These are phyloP conservation scores for Whitmania pigra DNA, from an alignment of 1,140 invertebrate species.

Conservation along the genomic window DNA sequence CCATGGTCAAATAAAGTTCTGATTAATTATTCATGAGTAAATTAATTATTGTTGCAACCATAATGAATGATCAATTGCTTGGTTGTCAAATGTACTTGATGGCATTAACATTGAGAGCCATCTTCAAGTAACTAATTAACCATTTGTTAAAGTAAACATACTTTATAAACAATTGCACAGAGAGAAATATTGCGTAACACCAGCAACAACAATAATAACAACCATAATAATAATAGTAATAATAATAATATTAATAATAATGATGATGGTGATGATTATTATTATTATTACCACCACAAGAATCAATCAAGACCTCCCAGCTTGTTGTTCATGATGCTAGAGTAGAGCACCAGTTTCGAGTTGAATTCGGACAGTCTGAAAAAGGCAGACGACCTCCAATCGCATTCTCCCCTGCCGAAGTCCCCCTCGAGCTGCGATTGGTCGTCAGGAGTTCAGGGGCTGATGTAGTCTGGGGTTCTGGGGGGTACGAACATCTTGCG, in stretches of 20 bases:
- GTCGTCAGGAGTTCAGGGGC: constrained; percentile 73
- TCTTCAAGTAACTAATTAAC: too few species aligned
- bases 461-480: constrained; percentile 97
- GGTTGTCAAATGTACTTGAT: too few species aligned
- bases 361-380: constrained; percentile 64
- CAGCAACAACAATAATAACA: not conserved
- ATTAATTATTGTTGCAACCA: too few species aligned
- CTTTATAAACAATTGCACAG: not conserved
- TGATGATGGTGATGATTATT: too few species aligned
- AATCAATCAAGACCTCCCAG: constrained; percentile 7
- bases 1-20: constrained; percentile 25
- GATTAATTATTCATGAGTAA: too few species aligned
- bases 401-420: constrained; percentile 84
- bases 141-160: not conserved
- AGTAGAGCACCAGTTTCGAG: constrained; percentile 97
- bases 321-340: constrained; percentile 99
- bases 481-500: constrained; percentile 56
- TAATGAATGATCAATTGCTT: not conserved
- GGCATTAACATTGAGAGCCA: too few species aligned
- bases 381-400: constrained; percentile 62
- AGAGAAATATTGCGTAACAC: too few species aligned
- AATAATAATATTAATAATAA: too few species aligned
- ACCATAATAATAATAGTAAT: not conserved
- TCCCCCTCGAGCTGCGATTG: constrained; percentile 34
- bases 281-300: not conserved